Evolutionary conservation across 2,797 vertebrate species (phyloP), one percentile per base, ranked within the genome.

Genomic region (Odontamblyopus lacepedii): DNA sequence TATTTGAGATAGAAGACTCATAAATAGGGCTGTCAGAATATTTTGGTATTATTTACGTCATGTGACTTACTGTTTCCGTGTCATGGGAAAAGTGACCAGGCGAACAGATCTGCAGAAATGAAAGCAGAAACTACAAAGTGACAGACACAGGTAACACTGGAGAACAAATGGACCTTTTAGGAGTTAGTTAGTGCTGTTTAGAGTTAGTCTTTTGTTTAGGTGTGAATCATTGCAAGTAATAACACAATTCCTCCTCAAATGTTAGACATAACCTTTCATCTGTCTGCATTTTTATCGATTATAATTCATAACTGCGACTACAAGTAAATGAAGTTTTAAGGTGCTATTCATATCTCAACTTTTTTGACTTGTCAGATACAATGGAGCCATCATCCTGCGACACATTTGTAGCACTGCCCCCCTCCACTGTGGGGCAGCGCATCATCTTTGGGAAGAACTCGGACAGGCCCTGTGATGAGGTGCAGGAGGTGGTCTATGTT

Each of bases 381-480:
- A 95, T 95, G 93, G 65, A 71, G 2, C 94, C 94, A 18, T 87
- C 71, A 67, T 98, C 97, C 64, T 98, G 97, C 83, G 97, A 99
- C 87, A 98, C 96, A 2, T 98, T 99, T 27, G 96, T 98, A 91
- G 97, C 97, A 82, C 90, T 98, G 73, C 96, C 97, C 70, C 96
- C 96, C 38, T 93, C 96, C 73, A 92, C 96, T 18, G 79, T 92
- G 73, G 91, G 83, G 9, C 93, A 90, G 15, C 90, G 92, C 41
- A 90, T 97, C 67, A 88, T 99, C 73, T 99, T 99, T 90, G 98
- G 96, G 60, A 98, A 99, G 88, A 99, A 99, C 91, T 96, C 96
- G 5, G 97, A 98, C 85, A 94, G 98, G 83, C 95, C 95, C 8
- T 94, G 92, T 13, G 96, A 98, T 89, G 98, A 98, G 91, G 96